phyloP scores from a whole-genome alignment of 2,888 invertebrate species.

The Oligia strigilis region DNA sequence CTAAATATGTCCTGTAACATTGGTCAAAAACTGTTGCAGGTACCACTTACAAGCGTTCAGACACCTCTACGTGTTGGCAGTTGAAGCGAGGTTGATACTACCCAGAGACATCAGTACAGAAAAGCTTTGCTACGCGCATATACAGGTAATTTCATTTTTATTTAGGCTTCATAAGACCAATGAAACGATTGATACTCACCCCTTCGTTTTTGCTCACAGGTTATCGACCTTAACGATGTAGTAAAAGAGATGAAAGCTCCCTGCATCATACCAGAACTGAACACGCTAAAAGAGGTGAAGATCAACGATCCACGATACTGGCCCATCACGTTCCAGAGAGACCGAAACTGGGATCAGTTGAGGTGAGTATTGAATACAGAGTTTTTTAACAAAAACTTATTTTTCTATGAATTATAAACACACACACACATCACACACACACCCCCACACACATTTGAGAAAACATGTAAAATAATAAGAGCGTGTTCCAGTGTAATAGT shows the following conservation, averaged over 20 bases:
- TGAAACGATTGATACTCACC: neutral
- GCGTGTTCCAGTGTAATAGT: too few relatives aligned
- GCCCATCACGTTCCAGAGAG: constrained; percentile 95
- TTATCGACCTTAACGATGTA: constrained; percentile 84
- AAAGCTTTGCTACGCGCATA: constrained; percentile 95
- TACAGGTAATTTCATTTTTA: constrained; percentile 89
- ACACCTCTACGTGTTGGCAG: constrained; percentile 98
- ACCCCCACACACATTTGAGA: too few relatives aligned
- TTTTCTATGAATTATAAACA: neutral
- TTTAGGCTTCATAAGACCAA: neutral
- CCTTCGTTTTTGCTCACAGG: constrained; percentile 78
- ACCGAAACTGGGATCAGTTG: constrained; percentile 95
- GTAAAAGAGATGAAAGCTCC: constrained; percentile 93
- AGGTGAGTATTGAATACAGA: constrained; percentile 87
- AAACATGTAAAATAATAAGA: too few relatives aligned
- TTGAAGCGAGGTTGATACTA: constrained; percentile 96
- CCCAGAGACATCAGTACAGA: constrained; percentile 96
- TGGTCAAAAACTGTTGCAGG: constrained; percentile 82
- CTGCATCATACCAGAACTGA: constrained; percentile 95
- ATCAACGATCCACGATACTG: constrained; percentile 97
- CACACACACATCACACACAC: too few relatives aligned
- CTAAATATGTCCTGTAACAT: too few relatives aligned
- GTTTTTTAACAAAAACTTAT: neutral
- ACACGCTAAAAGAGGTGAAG: constrained; percentile 93
- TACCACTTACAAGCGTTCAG: constrained; percentile 99